Evolutionary conservation across 2,888 invertebrate genomes (phyloP).

Genomic region (Dromius quadrimaculatus): DNA sequence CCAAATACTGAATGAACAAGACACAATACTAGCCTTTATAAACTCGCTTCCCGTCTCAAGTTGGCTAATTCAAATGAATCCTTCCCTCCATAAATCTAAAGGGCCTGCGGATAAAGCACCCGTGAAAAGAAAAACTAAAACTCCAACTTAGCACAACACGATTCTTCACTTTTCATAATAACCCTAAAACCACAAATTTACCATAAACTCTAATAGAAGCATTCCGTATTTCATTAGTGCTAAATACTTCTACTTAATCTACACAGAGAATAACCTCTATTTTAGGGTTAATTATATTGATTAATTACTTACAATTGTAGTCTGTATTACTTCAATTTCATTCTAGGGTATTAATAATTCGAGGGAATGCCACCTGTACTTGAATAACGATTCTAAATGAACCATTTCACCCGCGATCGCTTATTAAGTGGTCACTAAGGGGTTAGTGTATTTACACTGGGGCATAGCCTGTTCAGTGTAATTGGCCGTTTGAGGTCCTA

Average conservation of each 20-base stretch:
- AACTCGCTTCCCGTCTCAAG: too few species aligned
- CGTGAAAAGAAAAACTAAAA: conserved; percentile 21
- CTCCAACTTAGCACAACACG: conserved; percentile 22
- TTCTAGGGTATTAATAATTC: conserved; percentile 25
- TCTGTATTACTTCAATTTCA: conserved; percentile 28
- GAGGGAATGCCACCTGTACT: conserved; percentile 41
- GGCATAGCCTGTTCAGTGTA: conserved; percentile 14
- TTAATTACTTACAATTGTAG: conserved; percentile 38
- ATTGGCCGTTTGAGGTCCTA: conserved; percentile 21
- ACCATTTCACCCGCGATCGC: conserved; percentile 25
- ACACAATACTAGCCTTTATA: too few species aligned
- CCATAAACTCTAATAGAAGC: conserved; percentile 44
- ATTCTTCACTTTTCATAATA: conserved; percentile 28
- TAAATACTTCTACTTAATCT: conserved; percentile 30
- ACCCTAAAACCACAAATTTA: conserved; percentile 5
- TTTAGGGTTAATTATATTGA: conserved; percentile 38
- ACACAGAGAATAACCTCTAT: conserved; percentile 1
- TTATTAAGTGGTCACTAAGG: conserved; percentile 39
- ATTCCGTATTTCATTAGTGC: conserved; percentile 43
- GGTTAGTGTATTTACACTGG: conserved; percentile 22
- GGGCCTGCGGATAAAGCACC: conserved; percentile 7
- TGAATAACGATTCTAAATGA: conserved; percentile 37
- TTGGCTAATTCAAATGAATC: conserved; percentile 29
- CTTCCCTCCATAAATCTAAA: conserved; percentile 9
- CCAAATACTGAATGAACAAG: too few species aligned